phyloP scores from a whole-genome alignment of 1,140 invertebrate species.

The Plodia interpunctella region DNA sequence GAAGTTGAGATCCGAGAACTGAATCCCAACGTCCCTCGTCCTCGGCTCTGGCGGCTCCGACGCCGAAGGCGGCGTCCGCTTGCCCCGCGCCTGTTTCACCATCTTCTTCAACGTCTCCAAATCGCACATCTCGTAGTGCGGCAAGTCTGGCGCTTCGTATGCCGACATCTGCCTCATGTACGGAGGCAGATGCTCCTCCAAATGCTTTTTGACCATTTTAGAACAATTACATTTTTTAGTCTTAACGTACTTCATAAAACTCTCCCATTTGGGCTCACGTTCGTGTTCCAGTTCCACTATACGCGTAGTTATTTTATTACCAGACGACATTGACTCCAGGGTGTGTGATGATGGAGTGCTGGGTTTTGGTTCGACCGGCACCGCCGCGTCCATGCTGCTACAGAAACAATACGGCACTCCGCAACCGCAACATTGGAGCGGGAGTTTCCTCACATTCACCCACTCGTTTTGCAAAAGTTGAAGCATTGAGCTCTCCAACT shows the following conservation, averaged over 20 bases:
- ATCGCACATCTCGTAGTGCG: constrained; percentile 49
- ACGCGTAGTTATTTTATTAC: constrained; percentile 32
- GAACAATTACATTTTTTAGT: constrained; percentile 45
- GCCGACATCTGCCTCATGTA: constrained; percentile 59
- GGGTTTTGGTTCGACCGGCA: constrained; percentile 11
- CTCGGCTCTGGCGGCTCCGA: constrained; percentile 24
- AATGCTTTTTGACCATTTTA: constrained; percentile 50
- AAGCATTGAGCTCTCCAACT: constrained; percentile 56
- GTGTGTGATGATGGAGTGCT: not conserved
- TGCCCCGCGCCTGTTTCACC: constrained; percentile 37
- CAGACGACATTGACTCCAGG: constrained; percentile 13
- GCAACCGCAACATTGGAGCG: constrained; percentile 36
- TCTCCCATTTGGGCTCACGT: constrained; percentile 58
- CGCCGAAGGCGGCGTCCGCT: constrained; percentile 14
- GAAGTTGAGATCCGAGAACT: constrained; percentile 50
- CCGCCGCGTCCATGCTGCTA: constrained; percentile 23
- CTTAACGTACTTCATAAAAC: constrained; percentile 45
- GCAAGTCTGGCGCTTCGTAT: constrained; percentile 42
- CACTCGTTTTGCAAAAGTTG: constrained; percentile 57
- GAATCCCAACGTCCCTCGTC: constrained; percentile 41
- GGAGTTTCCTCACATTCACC: constrained; percentile 37
- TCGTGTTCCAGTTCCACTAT: constrained; percentile 33
- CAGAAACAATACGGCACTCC: constrained; percentile 49
- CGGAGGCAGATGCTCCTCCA: constrained; percentile 50
- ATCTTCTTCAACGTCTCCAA: constrained; percentile 40